Base-by-base conservation (phyloP, 2,888 invertebrate genomes). In the Lomographa bimaculata region DNA sequence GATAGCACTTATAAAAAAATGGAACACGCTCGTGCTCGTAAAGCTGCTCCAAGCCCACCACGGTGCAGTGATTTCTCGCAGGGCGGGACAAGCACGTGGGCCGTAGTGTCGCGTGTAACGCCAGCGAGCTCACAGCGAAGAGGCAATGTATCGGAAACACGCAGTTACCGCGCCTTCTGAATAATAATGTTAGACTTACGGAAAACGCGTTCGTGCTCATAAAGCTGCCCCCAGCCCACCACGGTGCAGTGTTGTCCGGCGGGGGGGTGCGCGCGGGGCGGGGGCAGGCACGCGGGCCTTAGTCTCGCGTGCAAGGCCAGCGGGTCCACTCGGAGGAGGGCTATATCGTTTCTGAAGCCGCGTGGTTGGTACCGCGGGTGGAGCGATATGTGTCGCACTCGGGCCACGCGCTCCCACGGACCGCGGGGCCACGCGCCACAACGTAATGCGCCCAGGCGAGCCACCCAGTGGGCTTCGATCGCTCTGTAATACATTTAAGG, bases 1-100 rank as follows among this genome's bases (percentile, higher is more conserved):
- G n/a, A n/a, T n/a, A n/a, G n/a, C n/a, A n/a, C n/a, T n/a, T n/a
- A n/a, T n/a, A n/a, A n/a, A n/a, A n/a, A n/a, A n/a, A n/a, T n/a
- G n/a, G n/a, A 38, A 95, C 93, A 44, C 94, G 86, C 35, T 94
- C 94, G 45, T 94, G 92, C 79, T 95, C 95, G 59, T 93, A 94
- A 0, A 95, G 87, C 66, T 95, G 95, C 12, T 95, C 95, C 95
- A 95, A 95, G 2, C 95, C 95, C 6, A 95, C 92, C 7, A 95
- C 94, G 0, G 95, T 95, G 71, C 95, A 95, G 51, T 92, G 90
- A 1, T 91, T 89, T 0, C 94, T 94, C 48, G 93, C 92, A 11
- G 90, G 89, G 0, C 90, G 86, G 5, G 95, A 95, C 35, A 89
- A 62, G 46, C 89, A 89, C 10, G 86, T 87, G 12, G 70, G 90